phyloP scores from a whole-genome alignment of 2,888 invertebrate species.

The Atrina japonica region DNA sequence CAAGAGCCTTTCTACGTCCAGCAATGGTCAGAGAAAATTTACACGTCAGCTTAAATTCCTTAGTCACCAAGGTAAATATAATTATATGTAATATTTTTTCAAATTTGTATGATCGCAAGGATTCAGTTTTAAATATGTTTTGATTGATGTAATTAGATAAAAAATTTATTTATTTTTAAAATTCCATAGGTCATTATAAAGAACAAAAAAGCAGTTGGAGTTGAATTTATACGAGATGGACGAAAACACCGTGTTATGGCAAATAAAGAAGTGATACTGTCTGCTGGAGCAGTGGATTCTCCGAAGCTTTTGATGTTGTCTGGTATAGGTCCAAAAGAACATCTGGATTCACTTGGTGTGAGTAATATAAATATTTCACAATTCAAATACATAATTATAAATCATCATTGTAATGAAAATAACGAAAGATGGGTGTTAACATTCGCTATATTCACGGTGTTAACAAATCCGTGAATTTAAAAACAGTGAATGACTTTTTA shows the following conservation, averaged over 20 bases:
- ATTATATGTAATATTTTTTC: neutral
- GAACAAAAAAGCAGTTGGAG: slow-evolving; percentile 24
- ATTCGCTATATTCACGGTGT: too few species aligned
- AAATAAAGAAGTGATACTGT: slow-evolving; percentile 28
- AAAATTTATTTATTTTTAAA: too few species aligned
- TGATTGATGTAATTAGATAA: too few species aligned
- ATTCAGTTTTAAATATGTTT: too few species aligned
- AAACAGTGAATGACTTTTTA: too few species aligned
- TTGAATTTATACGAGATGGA: slow-evolving; percentile 9
- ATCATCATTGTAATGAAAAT: neutral
- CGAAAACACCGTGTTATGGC: neutral
- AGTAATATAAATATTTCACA: neutral
- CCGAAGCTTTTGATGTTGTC: slow-evolving; percentile 27
- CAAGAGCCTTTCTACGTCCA: slow-evolving; percentile 70
- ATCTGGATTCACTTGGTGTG: slow-evolving; percentile 11
- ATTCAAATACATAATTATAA: neutral
- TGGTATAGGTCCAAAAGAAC: slow-evolving; percentile 22
- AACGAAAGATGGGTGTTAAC: too few species aligned
- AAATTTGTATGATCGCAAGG: too few species aligned
- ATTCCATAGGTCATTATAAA: slow-evolving; percentile 14
- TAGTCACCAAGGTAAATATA: slow-evolving; percentile 55
- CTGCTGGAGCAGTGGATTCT: slow-evolving; percentile 18
- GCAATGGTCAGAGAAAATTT: slow-evolving; percentile 59
- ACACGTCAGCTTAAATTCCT: slow-evolving; percentile 57
- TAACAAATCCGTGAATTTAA: too few species aligned